Percentiles rank a stretch among this genome's conserved stretches.
phyloP scores from a whole-genome alignment of 1,140 invertebrate genomes.

The Octopus sinensis region DNA sequence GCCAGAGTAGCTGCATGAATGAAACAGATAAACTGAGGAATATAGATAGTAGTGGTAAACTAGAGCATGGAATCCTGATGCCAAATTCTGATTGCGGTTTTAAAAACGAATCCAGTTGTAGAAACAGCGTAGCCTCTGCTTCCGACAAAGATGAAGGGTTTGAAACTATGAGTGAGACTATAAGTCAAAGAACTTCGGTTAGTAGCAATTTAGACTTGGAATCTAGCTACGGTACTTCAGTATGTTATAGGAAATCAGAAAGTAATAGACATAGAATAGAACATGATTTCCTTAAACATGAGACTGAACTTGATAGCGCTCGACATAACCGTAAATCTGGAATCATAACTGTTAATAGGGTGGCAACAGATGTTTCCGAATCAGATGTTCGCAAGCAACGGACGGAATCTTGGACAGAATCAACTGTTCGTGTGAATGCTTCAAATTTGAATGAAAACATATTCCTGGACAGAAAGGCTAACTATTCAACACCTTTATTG shows the following conservation, averaged over 20 bases:
- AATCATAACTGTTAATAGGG: constrained; percentile 29
- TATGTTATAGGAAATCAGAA: constrained; percentile 29
- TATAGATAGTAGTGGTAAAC: constrained; percentile 11
- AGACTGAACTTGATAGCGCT: constrained; percentile 10
- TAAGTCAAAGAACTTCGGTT: constrained; percentile 53
- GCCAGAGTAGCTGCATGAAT: constrained; percentile 35
- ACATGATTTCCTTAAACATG: constrained; percentile 20
- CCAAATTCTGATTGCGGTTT: constrained; percentile 33
- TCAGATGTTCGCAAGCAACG: constrained; percentile 42
- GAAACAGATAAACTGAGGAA: constrained; percentile 18
- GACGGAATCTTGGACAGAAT: constrained; percentile 50
- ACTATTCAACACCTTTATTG: constrained; percentile 36
- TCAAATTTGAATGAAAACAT: constrained; percentile 27
- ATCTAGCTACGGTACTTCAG: constrained; percentile 29
- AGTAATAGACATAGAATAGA: constrained; percentile 14
- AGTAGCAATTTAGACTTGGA: constrained; percentile 53
- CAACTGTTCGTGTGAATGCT: constrained; percentile 28
- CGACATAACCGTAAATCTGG: constrained; percentile 20
- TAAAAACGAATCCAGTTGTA: constrained; percentile 45
- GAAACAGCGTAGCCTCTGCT: constrained; percentile 43
- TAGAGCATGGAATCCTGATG: constrained; percentile 19
- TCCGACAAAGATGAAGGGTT: constrained; percentile 52
- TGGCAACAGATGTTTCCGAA: constrained; percentile 30
- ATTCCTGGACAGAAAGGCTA: constrained; percentile 33
- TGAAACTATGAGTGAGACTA: constrained; percentile 51